Conservation (phyloP, 2,888 invertebrate genomes). For the Agriopis marginaria region DNA sequence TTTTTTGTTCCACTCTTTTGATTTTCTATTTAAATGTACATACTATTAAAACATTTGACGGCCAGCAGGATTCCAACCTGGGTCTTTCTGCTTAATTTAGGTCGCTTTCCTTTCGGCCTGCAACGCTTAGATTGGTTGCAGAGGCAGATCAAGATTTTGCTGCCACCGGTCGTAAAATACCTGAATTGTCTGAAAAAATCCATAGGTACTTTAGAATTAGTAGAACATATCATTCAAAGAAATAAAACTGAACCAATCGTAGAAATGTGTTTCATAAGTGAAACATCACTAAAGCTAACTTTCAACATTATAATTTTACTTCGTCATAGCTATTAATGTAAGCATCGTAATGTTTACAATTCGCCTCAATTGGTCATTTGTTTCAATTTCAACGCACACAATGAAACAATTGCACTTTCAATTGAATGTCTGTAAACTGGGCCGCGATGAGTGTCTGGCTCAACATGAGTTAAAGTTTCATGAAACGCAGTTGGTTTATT, state of each 20-base stretch:
- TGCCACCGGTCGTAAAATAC: too few species aligned
- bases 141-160: too few species aligned
- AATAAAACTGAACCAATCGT: neutral
- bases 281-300: too few species aligned
- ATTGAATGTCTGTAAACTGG: slow-evolving; percentile 61
- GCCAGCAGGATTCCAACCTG: too few species aligned
- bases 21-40: too few species aligned
- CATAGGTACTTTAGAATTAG: too few species aligned
- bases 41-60: too few species aligned
- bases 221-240: neutral
- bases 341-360: slow-evolving; percentile 37
- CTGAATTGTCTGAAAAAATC: too few species aligned
- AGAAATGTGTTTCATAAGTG: neutral
- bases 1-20: too few species aligned
- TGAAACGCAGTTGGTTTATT: slow-evolving; percentile 4
- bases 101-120: too few species aligned
- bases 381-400: slow-evolving; percentile 58
- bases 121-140: too few species aligned
- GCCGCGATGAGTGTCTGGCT: slow-evolving; percentile 38
- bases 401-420: slow-evolving; percentile 62
- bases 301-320: slow-evolving; percentile 1
- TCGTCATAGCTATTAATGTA: slow-evolving; percentile 29
- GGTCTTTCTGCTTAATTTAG: too few species aligned
- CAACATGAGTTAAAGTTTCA: neutral
- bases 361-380: slow-evolving; percentile 47